A percentile compares a stretch with the other conserved stretches of the same genome.
phyloP scores from a whole-genome alignment of 1,140 invertebrate genomes.

The Listronotus bonariensis region DNA sequence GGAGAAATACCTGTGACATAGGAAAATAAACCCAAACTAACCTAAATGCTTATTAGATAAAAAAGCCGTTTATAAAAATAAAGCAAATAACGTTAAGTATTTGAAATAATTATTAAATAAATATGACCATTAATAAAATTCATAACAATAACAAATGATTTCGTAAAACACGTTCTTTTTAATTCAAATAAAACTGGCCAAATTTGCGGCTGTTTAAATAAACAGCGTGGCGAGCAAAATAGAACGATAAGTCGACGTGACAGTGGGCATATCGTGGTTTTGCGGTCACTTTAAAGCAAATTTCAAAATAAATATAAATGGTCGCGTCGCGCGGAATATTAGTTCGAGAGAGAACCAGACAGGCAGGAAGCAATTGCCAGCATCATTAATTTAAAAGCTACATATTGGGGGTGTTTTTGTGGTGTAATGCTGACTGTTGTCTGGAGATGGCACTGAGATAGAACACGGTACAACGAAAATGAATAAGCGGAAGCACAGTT shows the following conservation, averaged over 20 bases:
- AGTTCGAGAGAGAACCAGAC: conserved; percentile 47
- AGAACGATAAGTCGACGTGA: conserved; percentile 37
- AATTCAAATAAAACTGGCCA: conserved; percentile 27
- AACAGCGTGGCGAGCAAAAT: conserved; percentile 29
- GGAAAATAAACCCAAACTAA: no score
- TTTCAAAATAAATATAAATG: conserved; percentile 56
- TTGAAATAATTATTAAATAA: conserved; percentile 24
- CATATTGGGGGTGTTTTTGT: conserved; percentile 58
- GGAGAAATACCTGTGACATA: no score
- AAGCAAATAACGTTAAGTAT: conserved; percentile 3
- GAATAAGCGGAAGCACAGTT: conserved; percentile 44
- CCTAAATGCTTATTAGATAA: no score
- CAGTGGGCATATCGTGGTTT: conserved; percentile 35
- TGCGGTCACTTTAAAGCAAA: conserved; percentile 51
- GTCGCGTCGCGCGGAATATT: conserved; percentile 48
- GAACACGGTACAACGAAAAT: conserved; percentile 55
- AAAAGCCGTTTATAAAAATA: background rate
- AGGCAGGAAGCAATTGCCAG: conserved; percentile 55
- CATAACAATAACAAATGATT: conserved; percentile 23
- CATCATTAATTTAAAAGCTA: conserved; percentile 58
- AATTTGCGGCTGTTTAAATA: conserved; percentile 29
- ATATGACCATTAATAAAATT: conserved; percentile 24
- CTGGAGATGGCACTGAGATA: conserved; percentile 58
- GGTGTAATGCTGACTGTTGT: conserved; percentile 57
- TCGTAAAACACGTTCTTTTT: conserved; percentile 24